These are phyloP conservation scores for Drosophila paramelanica DNA, from an alignment of 2,888 invertebrate genomes.

Conservation along the genomic window DNA sequence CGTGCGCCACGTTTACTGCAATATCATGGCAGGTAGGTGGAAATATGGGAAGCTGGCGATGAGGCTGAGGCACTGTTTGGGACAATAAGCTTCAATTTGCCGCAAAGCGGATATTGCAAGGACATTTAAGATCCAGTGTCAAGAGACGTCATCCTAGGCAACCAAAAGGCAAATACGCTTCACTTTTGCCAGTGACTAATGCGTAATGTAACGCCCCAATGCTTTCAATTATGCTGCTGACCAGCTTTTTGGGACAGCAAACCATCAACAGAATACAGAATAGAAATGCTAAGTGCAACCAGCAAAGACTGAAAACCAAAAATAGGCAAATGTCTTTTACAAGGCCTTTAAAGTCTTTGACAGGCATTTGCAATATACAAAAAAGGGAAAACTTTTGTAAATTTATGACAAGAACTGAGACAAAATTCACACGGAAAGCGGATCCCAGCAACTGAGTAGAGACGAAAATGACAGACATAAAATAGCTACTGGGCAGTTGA, in stretches of 20 bases:
- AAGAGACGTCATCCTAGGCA: constrained; percentile 19
- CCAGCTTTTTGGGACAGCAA: constrained; percentile 4
- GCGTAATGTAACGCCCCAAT: constrained; percentile 48
- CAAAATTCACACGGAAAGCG: constrained; percentile 16
- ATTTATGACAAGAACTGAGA: constrained; percentile 39
- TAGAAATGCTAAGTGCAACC: constrained; percentile 2
- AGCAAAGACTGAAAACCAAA: constrained; percentile 9
- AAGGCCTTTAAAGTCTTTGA: constrained; percentile 18
- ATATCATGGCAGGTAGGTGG: constrained; percentile 29
- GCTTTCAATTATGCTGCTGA: constrained; percentile 62
- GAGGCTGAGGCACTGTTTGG: constrained; percentile 20
- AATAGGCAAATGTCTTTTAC: constrained; percentile 30
- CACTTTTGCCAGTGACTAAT: constrained; percentile 25
- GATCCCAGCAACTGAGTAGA: background rate
- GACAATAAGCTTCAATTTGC: constrained; percentile 56
- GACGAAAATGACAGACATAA: background rate
- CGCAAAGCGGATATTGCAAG: constrained; percentile 44
- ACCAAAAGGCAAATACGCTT: constrained; percentile 11
- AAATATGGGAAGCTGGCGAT: background rate
- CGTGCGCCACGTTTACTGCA: constrained; percentile 23
- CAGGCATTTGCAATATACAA: constrained; percentile 12
- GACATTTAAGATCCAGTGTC: constrained; percentile 38
- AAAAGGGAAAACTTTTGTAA: constrained; percentile 20
- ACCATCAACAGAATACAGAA: background rate
- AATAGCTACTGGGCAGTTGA: background rate